A percentile compares a stretch with the other conserved stretches of the same genome.
phyloP scores from a whole-genome alignment of 1,140 invertebrate genomes.

The Drosophila repletoides region DNA sequence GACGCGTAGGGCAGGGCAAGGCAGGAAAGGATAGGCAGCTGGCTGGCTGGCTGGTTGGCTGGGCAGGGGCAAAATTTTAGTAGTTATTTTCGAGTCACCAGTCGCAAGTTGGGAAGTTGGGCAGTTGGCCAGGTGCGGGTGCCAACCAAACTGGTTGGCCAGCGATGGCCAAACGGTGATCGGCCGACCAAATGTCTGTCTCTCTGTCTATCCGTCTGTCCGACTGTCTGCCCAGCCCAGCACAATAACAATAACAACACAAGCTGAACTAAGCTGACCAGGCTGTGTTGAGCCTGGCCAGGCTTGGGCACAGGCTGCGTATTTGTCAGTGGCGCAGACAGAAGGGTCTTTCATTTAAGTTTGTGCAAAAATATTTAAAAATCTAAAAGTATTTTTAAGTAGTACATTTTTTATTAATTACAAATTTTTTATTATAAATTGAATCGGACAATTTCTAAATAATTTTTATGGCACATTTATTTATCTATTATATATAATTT shows the following conservation, averaged over 20 bases:
- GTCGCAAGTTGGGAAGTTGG: constrained; percentile 60
- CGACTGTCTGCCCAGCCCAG: background rate
- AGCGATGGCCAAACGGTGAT: constrained; percentile 46
- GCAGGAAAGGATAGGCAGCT: constrained; percentile 53
- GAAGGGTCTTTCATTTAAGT: no score
- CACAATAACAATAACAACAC: no score
- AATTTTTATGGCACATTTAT: no score
- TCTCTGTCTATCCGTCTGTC: background rate
- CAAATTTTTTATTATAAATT: no score
- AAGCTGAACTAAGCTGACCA: constrained; percentile 1
- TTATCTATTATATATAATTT: no score
- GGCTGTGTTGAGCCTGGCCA: constrained; percentile 20
- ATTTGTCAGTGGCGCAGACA: no score
- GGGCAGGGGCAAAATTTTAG: constrained; percentile 30
- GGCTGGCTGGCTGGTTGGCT: no score
- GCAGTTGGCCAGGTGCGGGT: constrained; percentile 80
- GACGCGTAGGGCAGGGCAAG: constrained; percentile 14
- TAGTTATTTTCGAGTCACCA: constrained; percentile 38
- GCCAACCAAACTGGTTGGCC: constrained; percentile 54
- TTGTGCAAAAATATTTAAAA: no score
- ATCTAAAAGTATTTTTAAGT: no score
- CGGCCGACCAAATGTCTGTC: constrained; percentile 2
- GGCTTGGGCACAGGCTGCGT: no score
- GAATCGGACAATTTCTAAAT: no score
- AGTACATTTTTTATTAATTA: no score